Base-by-base conservation (phyloP, 2,888 invertebrate genomes). In the Drosophila mulleri region DNA sequence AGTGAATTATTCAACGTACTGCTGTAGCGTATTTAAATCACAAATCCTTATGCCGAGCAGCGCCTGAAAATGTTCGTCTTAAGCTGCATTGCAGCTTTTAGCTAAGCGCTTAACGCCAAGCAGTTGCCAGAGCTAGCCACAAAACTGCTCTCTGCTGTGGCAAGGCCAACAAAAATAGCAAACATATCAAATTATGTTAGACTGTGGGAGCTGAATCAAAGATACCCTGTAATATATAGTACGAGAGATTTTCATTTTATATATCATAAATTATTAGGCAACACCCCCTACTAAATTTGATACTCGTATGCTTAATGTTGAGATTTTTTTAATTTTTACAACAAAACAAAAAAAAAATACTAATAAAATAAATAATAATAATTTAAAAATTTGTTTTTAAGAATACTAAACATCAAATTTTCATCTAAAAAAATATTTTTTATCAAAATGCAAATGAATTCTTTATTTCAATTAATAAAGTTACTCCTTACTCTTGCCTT, bases 1-100 rank as follows among this genome's bases (percentile, higher is more conserved):
- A 64, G 71, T 84, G 77, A 84, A 88, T 86, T 83, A 84, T 84
- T 84, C 83, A 88, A 71, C 42, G 48, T 20, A 39, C 71, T 62
- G 74, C 67, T 62, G n/a, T 35, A 64, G 59, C 67, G 61, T 48
- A 60, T 67, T 67, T 60, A 75, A 70, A 71, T 84, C 80, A 82
- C 64, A 75, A 77, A 78, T 54, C 47, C 56, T 18, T 29, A 53
- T 60, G 50, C 67, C 50, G 26, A 26, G n/a, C 42, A 70, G 26
- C 39, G 53, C 67, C 72, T 72, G 32, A 58, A 76, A 73, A 56
- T 64, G 1, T 64, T 62, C 18, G 50, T 62, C 45, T 50, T 53
- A 57, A 70, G 77, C 78, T 76, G 80, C 78, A 78, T 52, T 78
- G 78, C 80, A 80, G 80, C 77, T 64, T 53, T 47, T 39, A 18